Conservation (phyloP, 30 jellyfish, hydroid and myxozoan species). For the Haliclystus octoradiatus region DNA sequence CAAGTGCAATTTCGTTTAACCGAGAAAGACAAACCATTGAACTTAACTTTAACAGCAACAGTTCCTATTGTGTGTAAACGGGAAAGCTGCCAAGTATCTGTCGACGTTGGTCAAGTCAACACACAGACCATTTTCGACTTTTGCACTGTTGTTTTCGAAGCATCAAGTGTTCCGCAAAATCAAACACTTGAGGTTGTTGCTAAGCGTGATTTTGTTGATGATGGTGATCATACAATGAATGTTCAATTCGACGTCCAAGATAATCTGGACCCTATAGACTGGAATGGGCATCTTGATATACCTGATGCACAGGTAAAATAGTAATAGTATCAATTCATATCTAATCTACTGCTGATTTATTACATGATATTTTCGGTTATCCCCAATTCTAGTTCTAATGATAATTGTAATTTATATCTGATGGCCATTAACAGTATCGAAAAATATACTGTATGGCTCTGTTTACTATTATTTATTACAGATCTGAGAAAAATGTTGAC, state of each 20-base stretch:
- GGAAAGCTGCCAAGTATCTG: conserved; percentile 41
- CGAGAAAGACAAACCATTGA: conserved; percentile 65
- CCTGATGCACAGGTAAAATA: conserved; percentile 59
- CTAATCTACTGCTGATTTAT: too few species aligned
- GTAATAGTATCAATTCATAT: too few species aligned
- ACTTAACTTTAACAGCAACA: conserved; percentile 32
- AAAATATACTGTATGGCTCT: too few species aligned
- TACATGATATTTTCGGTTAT: too few species aligned
- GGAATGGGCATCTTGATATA: conserved; percentile 58
- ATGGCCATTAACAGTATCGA: too few species aligned
- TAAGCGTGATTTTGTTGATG: conserved; percentile 77
- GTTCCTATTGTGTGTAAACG: conserved; percentile 70
- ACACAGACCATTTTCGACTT: conserved; percentile 37
- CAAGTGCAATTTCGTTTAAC: conserved; percentile 11
- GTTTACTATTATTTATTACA: too few species aligned
- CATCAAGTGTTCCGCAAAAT: conserved; percentile 44
- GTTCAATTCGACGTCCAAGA: conserved; percentile 45
- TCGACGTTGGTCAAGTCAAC: conserved; percentile 62
- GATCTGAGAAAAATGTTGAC: too few species aligned
- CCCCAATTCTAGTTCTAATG: too few species aligned
- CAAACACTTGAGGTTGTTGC: conserved; percentile 63
- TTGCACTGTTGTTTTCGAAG: conserved; percentile 56
- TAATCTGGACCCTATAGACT: conserved; percentile 78
- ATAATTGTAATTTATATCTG: too few species aligned
- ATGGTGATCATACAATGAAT: conserved; percentile 72